These are phyloP conservation scores for Heterocephalus glaber DNA, from an alignment of 2,113 vertebrate species.

Conservation along the genomic window DNA sequence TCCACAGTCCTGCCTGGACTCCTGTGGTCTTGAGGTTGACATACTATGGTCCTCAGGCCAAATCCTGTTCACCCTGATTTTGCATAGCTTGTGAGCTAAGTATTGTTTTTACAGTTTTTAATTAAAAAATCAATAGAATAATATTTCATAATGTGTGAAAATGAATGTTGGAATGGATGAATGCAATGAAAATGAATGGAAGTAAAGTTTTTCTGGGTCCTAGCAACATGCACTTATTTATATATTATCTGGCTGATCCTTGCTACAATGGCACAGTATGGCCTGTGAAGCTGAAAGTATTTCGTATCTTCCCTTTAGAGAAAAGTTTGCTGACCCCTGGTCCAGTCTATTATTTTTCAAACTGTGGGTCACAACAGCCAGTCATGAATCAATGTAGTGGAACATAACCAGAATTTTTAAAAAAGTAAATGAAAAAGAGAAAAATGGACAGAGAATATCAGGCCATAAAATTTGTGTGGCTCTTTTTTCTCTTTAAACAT, in stretches of 20 bases:
- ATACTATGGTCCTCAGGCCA: neutral
- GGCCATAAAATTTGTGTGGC: neutral
- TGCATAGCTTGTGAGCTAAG: neutral
- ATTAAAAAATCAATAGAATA: neutral
- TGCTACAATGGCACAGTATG: neutral
- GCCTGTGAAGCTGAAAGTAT: neutral
- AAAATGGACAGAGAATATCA: neutral
- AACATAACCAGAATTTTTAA: neutral
- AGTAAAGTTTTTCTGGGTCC: neutral
- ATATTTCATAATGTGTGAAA: neutral
- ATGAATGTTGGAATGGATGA: neutral
- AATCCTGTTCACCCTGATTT: neutral
- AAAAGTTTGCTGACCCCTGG: constrained; percentile 33
- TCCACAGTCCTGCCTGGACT: neutral
- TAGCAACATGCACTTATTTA: neutral
- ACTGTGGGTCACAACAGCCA: constrained; percentile 37
- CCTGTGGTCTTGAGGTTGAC: no score
- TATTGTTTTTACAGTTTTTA: neutral
- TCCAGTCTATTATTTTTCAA: constrained; percentile 43
- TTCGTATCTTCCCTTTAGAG: constrained; percentile 24
- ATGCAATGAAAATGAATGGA: neutral
- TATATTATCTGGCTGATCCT: neutral
- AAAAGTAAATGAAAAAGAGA: neutral
- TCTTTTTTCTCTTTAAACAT: neutral
- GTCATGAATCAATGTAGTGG: constrained; percentile 19